Conservation (phyloP, 2,888 invertebrate species). For the Clusia tigrina region DNA sequence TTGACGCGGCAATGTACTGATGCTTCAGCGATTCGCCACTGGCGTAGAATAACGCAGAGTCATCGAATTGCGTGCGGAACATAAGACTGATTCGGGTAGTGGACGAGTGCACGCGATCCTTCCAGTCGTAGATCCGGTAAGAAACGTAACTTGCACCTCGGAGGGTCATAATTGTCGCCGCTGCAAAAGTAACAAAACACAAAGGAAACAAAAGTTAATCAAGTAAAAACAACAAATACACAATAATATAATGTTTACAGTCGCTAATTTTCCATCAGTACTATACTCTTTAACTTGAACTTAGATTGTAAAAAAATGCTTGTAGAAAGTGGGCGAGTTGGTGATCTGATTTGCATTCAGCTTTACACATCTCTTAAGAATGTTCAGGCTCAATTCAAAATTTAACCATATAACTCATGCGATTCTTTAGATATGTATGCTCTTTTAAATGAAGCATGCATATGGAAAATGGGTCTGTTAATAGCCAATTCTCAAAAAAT, state of each 20-base stretch:
- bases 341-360: too few relatives aligned
- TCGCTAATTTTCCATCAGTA: too few relatives aligned
- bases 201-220: slow-evolving; percentile 9
- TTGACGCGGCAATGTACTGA: slow-evolving; percentile 89
- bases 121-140: slow-evolving; percentile 92
- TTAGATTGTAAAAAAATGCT: neutral
- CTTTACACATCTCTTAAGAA: too few relatives aligned
- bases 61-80: slow-evolving; percentile 90
- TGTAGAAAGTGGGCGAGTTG: too few relatives aligned
- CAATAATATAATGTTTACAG: too few relatives aligned
- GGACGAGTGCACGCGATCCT: slow-evolving; percentile 87
- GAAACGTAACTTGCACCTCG: slow-evolving; percentile 92
- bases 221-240: slow-evolving; percentile 10
- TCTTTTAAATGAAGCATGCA: too few relatives aligned
- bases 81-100: slow-evolving; percentile 86
- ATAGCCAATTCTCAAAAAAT: too few relatives aligned
- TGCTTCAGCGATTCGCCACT: slow-evolving; percentile 86
- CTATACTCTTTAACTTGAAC: too few relatives aligned
- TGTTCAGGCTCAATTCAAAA: too few relatives aligned
- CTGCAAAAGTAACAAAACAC: slow-evolving; percentile 68
- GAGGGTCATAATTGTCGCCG: slow-evolving; percentile 85
- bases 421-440: too few relatives aligned
- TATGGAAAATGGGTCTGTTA: too few relatives aligned
- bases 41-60: slow-evolving; percentile 91
- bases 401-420: too few relatives aligned